Evolutionary conservation across 2,113 vertebrate species (phyloP).

Genomic region (Archilochus colubris): DNA sequence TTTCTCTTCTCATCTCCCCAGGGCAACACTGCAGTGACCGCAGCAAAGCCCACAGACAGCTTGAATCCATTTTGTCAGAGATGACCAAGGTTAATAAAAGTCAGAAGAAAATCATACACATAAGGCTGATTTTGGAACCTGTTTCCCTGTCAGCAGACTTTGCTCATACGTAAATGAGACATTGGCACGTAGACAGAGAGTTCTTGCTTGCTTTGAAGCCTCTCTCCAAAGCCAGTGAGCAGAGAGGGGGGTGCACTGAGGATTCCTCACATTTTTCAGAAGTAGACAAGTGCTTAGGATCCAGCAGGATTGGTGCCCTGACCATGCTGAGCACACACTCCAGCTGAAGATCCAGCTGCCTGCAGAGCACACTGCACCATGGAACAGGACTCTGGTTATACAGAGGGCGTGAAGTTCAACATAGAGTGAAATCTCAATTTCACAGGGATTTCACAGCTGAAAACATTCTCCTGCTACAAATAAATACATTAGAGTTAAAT

Average conservation of each 20-base stretch:
- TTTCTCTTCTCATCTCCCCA: neutral
- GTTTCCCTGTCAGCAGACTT: neutral
- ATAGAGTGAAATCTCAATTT: conserved; percentile 20
- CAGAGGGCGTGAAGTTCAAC: neutral
- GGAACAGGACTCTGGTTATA: neutral
- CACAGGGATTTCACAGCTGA: conserved; percentile 55
- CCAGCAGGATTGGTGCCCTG: neutral
- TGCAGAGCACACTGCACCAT: neutral
- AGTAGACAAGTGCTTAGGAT: rapidly evolving
- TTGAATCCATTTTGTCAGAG: neutral
- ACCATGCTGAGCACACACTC: neutral
- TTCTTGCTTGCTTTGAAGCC: neutral
- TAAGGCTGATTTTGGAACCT: neutral
- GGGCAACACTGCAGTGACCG: neutral
- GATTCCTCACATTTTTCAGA: neutral
- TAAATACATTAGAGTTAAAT: neutral
- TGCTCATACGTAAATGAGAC: rapidly evolving
- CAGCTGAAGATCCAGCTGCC: neutral
- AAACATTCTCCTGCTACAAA: neutral
- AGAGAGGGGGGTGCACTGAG: neutral
- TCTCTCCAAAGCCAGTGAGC: neutral
- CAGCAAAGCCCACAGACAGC: neutral
- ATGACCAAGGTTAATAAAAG: neutral
- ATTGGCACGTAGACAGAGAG: neutral
- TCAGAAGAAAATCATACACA: neutral